Evolutionary conservation across 2,113 vertebrate species (phyloP), one percentile per base, ranked within the genome.

Genomic region (Myocastor coypus): DNA sequence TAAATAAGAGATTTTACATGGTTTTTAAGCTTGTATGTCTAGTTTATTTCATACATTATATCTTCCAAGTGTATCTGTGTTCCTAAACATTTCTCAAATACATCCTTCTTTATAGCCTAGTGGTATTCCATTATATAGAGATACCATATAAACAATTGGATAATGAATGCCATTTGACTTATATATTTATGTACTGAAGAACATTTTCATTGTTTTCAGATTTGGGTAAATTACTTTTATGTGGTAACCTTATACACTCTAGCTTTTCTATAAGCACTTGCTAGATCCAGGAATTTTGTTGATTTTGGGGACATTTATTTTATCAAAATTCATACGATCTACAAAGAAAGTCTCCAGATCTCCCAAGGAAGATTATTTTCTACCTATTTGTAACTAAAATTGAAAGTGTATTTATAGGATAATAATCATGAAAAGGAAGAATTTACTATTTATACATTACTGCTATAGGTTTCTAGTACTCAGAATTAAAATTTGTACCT

Each of bases 401-500:
- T 37, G 68, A 84, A 91, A 86, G 12, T 46, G 92, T n/a, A 71
- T 1, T 73, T 82, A 50, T 94, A 59, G 94, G n/a, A 86, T 91
- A 63, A 82, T 1, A 84, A 32, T 55, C 42, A 40, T 30, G 10
- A 68, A 66, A 87, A 11, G 32, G 64, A 9, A 83, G 12, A 78
- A 78, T 73, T 71, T 87, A 89, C 81, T 87, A 82, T 34, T 92
- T 85, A 84, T 69, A 1, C 84, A n/a, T 37, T 87, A 40, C 22
- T 68, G 9, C 12, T 75, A 24, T 84, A 7, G 7, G 50, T 66
- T 37, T 95, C 87, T 86, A n/a, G 1, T 37, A 92, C 75, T 94
- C 46, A 94, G 19, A 91, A 46, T 88, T 93, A 83, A 14, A 64
- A 68, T 77, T 55, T 85, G 84, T 85, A 75, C 1, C 63, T 96